Percentiles rank a stretch among this genome's conserved stretches.
Conservation (phyloP, 2,113 vertebrate species). For the Chlorodrepanis virens region DNA sequence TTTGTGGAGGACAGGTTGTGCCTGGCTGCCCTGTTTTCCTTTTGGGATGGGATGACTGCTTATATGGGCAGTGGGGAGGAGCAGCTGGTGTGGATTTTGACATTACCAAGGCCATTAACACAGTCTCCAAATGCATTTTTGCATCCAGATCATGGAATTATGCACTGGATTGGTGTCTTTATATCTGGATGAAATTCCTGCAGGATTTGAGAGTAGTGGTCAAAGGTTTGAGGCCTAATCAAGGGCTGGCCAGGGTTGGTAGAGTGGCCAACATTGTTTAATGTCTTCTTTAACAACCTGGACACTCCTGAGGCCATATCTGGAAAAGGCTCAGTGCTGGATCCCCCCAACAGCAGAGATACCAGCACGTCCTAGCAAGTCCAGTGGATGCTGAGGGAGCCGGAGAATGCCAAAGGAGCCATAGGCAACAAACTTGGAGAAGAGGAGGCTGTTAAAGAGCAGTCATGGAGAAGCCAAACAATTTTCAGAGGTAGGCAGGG, state of each 20-base stretch:
- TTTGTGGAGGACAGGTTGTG: background rate
- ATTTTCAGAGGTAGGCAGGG: background rate
- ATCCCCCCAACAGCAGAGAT: background rate
- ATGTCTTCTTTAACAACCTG: background rate
- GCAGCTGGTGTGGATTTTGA: background rate
- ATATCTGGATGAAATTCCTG: background rate
- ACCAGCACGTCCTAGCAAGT: background rate
- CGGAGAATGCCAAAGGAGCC: background rate
- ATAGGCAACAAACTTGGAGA: background rate
- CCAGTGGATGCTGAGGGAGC: background rate
- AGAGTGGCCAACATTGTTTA: background rate
- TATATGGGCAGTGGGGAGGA: background rate
- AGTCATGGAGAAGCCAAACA: background rate
- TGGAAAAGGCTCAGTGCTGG: background rate
- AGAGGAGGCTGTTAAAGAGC: background rate
- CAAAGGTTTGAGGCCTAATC: background rate
- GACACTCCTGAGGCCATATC: background rate
- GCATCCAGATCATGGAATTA: background rate
- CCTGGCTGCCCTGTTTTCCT: background rate
- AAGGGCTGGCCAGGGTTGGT: background rate
- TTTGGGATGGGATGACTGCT: background rate
- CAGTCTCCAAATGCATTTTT: background rate
- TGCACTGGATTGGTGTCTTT: background rate
- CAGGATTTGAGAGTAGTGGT: background rate
- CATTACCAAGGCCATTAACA: background rate